phyloP scores from a whole-genome alignment of 92 coral and sea anemone species.

The Isaurus tuberculatus region DNA sequence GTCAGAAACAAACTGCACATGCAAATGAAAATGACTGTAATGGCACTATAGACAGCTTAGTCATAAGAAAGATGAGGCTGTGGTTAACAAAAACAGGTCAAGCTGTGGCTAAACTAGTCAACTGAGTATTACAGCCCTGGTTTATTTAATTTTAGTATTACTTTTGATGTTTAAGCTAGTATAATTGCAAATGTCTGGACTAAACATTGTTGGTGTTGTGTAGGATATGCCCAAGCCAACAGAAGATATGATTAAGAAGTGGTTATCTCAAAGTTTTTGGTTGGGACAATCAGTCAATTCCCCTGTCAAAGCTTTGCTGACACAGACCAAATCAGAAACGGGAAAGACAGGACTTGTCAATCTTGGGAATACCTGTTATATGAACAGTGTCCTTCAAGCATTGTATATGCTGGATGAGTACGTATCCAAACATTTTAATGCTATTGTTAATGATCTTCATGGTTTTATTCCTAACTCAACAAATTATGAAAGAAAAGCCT shows the following conservation, averaged over 20 bases:
- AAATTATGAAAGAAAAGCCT: no score
- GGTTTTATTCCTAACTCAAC: no score
- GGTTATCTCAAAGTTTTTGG: conserved; percentile 91
- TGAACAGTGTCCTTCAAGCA: conserved; percentile 96
- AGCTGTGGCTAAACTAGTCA: no score
- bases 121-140: no score
- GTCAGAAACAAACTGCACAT: no score
- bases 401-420: conserved; percentile 98
- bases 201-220: neutral
- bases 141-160: no score
- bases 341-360: conserved; percentile 94
- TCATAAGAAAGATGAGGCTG: no score
- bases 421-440: conserved; percentile 45
- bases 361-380: conserved; percentile 97
- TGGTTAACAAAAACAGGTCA: no score
- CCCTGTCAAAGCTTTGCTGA: conserved; percentile 54
- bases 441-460: neutral
- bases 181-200: no score
- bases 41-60: no score
- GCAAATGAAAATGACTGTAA: no score
- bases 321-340: conserved; percentile 79
- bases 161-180: no score
- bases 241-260: conserved; percentile 86
- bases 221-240: conserved; percentile 93
- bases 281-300: conserved; percentile 58